Evolutionary conservation across 2,888 invertebrate genomes (phyloP), one percentile per base, ranked within the genome.

Genomic region (Empis livida): DNA sequence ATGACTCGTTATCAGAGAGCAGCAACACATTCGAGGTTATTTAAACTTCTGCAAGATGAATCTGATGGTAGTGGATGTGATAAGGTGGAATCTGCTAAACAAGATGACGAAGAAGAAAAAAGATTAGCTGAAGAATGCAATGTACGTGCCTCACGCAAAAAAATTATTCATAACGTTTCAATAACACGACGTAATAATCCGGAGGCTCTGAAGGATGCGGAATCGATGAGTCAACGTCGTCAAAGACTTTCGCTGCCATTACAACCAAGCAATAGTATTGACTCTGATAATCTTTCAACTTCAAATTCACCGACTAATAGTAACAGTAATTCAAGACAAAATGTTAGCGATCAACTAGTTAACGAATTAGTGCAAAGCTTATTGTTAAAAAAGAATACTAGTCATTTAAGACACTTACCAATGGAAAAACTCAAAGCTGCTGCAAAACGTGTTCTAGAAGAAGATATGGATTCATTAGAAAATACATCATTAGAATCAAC

Each of bases 21-120:
- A 4, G 77, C 81, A 35, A 84, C 84, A 37, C 84, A 84, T 65
- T 83, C 82, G 40, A 72, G 84, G 53, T 67, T 84, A 16, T 82
- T 80, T 56, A 77, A 78, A 56, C 64, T 84, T 13, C 63, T 84
- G 17, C 80, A 78, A 61, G 78, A 78, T 43, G 79, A 76, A 56
- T 72, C 73, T 57, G 72, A 72, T 41, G 59, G 60, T 4, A 44
- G 51, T 37, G 54, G 54, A 11, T 54, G 51, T 2, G 17, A 10
- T 27, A 45, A 42, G 2, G 27, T n/a, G 23, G 15, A 37, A 20
- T 4, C 52, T 42, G 10, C 20, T 44, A 10, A 30, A 16, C 16
- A 9, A 6, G 49, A 30, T 9, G 45, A 47, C 9, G 55, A 57
- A 14, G 60, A 61, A 9, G 65, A 68, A 41, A 51, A 54, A 50